Evolutionary conservation across 2,888 invertebrate species (phyloP), one percentile per base, ranked within the genome.

Genomic region (Mythimna albipuncta): DNA sequence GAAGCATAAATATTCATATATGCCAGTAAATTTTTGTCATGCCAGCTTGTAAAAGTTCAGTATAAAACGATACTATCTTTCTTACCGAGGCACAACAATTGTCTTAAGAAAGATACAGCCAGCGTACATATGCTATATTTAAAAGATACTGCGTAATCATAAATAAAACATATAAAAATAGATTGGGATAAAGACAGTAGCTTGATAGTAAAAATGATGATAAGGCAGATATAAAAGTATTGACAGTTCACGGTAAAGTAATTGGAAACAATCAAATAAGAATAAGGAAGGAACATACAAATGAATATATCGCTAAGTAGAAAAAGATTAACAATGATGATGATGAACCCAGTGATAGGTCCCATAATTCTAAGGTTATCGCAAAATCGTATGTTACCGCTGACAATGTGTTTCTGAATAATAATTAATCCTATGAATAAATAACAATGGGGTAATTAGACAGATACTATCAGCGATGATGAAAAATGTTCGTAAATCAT

Each of bases 371-470:
- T 59, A 57, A 79, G 81, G 83, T 81, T 83, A 83, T 81, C 80
- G 52, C 32, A 13, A 64, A 69, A 79, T 83, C 81, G 26, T 81
- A 67, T 64, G 67, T 63, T 55, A 66, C 64, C 19, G 63, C 65
- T 58, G 73, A 79, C 73, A 65, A 59, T 54, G 58, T 57, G 64
- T 32, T 77, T 69, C 69, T 82, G 47, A 69, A 68, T 69, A 66
- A 41, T 83, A 70, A 75, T 75, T 70, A 47, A 80, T 64, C 62
- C 61, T 75, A 70, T 68, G 67, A 79, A 79, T 79, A 83, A 79
- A 58, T 70, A 83, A 81, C 83, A 80, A 83, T 81, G 47, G 61
- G 6, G 55, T 83, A 75, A 83, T 83, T 83, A 81, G 50, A 63
- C 9, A 83, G 80, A 81, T 83, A 70, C 9, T 26, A 83, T 81